Conservation (phyloP, 2,797 vertebrate genomes). For the Protonibea diacanthus region DNA sequence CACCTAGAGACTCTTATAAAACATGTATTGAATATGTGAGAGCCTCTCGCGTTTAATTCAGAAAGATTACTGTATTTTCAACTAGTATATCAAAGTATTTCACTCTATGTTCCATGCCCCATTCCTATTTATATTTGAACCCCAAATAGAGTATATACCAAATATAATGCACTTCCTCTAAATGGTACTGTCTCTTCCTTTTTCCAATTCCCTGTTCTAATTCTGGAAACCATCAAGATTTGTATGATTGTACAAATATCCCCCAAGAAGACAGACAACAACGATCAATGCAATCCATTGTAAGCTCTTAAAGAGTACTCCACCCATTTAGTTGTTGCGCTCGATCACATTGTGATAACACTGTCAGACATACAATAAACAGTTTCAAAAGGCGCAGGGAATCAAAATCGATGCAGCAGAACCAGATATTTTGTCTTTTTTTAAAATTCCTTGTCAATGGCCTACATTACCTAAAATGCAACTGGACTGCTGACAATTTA, state of each 20-base stretch:
- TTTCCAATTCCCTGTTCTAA: slow-evolving; percentile 56
- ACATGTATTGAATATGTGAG: background rate
- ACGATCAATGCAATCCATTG: too few relatives aligned
- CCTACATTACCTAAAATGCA: slow-evolving; percentile 5
- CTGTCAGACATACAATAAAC: too few relatives aligned
- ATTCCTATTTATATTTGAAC: slow-evolving; percentile 10
- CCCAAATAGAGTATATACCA: slow-evolving; percentile 29
- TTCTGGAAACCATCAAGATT: slow-evolving; percentile 26
- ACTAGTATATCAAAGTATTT: background rate
- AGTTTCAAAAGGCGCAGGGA: too few relatives aligned
- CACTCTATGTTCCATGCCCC: background rate
- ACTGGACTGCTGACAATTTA: background rate
- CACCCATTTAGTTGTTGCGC: background rate
- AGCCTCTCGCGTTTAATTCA: background rate
- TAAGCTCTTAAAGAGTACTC: background rate
- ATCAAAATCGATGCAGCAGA: background rate
- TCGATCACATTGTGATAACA: too few relatives aligned
- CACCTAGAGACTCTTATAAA: background rate
- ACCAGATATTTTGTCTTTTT: background rate
- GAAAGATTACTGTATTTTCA: background rate
- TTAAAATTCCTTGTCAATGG: background rate
- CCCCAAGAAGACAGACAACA: too few relatives aligned
- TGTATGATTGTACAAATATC: background rate
- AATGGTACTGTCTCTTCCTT: slow-evolving; percentile 45
- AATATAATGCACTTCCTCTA: slow-evolving; percentile 55